Evolutionary conservation across 2,888 invertebrate genomes (phyloP), one percentile per base, ranked within the genome.

Genomic region (Tupiocoris notatus): DNA sequence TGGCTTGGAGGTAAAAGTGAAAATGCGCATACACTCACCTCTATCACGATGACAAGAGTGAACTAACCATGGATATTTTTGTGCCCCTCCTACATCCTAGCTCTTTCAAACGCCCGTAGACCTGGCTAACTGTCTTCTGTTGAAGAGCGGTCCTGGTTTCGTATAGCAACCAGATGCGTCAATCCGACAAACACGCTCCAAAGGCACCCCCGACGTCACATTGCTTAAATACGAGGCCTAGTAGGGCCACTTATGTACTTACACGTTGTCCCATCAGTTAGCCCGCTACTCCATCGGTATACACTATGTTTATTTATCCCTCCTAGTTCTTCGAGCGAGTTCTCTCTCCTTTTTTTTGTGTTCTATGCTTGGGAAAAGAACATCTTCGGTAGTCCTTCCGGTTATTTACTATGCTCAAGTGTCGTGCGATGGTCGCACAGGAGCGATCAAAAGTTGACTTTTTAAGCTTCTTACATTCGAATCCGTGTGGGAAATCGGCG

Each of bases 201-300:
- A 39, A 7, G 12, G 39, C 3, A 39, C 39, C 12, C 39, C n/a
- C n/a, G n/a, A n/a, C n/a, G n/a, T n/a, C 39, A 39, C 39, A 39
- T 39, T 39, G 39, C 3, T 12, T 39, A 39, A 39, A 39, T 39
- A 39, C 39, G 39, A 39, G n/a, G n/a, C n/a, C 57, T 57, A 56
- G 24, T 18, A 22, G 23, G 58, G 59, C 70, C 63, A 73, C 73
- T 63, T 62, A 73, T 20, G 62, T 63, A 73, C 73, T 73, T 73
- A 73, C 63, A 59, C 39, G 62, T 39, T 73, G 73, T 73, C 73
- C 62, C 73, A 73, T 63, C 73, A 73, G 73, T 73, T 73, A 73
- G 63, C 25, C 73, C 59, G 24, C 58, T 70, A 57, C 70, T n/a
- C 63, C 22, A 3, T 58, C 39, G 39, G 39, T 39, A n/a, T n/a